phyloP scores from a whole-genome alignment of 2,888 invertebrate genomes.

The Lacanobia wlatinum region DNA sequence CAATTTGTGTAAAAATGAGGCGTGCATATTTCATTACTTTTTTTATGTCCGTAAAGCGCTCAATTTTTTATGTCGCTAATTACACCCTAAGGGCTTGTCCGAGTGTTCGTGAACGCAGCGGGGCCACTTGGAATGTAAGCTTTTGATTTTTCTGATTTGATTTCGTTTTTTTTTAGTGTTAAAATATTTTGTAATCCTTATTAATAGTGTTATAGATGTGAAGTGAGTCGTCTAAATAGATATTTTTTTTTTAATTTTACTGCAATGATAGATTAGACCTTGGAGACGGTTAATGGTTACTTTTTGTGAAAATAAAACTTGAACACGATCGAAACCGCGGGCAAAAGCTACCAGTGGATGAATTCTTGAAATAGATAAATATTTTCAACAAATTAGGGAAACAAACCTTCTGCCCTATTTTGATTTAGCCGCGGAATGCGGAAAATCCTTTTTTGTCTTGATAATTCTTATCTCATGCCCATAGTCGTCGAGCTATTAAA shows the following conservation, averaged over 20 bases:
- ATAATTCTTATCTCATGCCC: conserved; percentile 30
- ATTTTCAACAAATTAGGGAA: neutral
- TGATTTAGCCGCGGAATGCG: neutral
- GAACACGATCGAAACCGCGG: no score
- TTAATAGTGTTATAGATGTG: no score
- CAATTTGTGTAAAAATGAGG: conserved; percentile 80
- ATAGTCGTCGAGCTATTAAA: conserved; percentile 9
- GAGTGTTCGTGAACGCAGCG: conserved; percentile 38
- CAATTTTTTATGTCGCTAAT: conserved; percentile 85
- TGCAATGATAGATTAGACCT: no score
- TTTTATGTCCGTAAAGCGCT: conserved; percentile 76
- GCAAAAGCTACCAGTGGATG: no score
- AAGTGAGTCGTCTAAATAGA: no score
- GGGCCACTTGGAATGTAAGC: conserved; percentile 40
- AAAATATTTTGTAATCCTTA: neutral
- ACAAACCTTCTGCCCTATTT: neutral
- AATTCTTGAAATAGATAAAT: no score
- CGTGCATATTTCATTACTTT: conserved; percentile 81
- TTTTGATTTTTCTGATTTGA: neutral
- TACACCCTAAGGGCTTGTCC: conserved; percentile 75
- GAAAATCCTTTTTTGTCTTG: conserved; percentile 2
- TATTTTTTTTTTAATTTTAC: no score
- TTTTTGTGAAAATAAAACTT: no score
- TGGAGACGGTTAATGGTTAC: no score
- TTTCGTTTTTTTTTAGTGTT: neutral